Evolutionary conservation across 1,140 invertebrate species (phyloP).

Genomic region (Magallana ariakensis): DNA sequence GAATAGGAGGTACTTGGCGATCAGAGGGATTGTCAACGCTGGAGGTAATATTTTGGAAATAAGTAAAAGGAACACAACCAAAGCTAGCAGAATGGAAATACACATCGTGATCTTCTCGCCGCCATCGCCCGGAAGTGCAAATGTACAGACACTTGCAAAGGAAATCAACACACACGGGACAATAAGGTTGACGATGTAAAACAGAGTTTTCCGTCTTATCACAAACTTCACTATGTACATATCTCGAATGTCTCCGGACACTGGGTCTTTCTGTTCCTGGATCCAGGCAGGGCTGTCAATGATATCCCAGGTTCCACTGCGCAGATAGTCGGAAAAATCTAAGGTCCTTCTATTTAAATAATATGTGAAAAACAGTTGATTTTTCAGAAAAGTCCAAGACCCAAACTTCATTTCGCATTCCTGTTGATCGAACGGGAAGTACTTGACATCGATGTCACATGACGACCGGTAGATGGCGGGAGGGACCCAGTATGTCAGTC

Average conservation of each 20-base stretch:
- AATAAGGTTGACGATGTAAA: slow-evolving; percentile 99
- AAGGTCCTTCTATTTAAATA: slow-evolving; percentile 97
- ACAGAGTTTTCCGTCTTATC: slow-evolving; percentile 98
- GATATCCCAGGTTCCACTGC: slow-evolving; percentile 99
- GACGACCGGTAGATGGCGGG: slow-evolving; percentile 99
- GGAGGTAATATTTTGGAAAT: slow-evolving; percentile 99
- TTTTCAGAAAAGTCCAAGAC: slow-evolving; percentile 99
- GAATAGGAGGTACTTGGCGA: slow-evolving; percentile 99
- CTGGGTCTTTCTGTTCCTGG: slow-evolving; percentile 60
- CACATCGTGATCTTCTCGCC: slow-evolving; percentile 92
- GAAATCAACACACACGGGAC: slow-evolving; percentile 98
- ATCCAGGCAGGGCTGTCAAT: slow-evolving; percentile 91
- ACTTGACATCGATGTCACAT: slow-evolving; percentile 97
- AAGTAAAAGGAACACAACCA: slow-evolving; percentile 98
- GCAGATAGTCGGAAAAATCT: slow-evolving; percentile 98
- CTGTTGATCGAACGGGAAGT: slow-evolving; percentile 98
- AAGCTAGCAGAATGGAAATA: slow-evolving; percentile 98
- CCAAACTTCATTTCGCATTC: slow-evolving; percentile 99
- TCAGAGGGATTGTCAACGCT: slow-evolving; percentile 83
- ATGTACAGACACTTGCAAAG: slow-evolving; percentile 98
- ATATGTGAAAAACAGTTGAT: slow-evolving; percentile 95
- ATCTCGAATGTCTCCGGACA: slow-evolving; percentile 65
- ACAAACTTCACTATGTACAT: slow-evolving; percentile 85
- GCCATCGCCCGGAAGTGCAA: slow-evolving; percentile 93
- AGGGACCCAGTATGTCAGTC: slow-evolving; percentile 97